These are phyloP conservation scores for Phylloscopus whistleri DNA, from an alignment of 2,113 vertebrate species.

Conservation along the genomic window DNA sequence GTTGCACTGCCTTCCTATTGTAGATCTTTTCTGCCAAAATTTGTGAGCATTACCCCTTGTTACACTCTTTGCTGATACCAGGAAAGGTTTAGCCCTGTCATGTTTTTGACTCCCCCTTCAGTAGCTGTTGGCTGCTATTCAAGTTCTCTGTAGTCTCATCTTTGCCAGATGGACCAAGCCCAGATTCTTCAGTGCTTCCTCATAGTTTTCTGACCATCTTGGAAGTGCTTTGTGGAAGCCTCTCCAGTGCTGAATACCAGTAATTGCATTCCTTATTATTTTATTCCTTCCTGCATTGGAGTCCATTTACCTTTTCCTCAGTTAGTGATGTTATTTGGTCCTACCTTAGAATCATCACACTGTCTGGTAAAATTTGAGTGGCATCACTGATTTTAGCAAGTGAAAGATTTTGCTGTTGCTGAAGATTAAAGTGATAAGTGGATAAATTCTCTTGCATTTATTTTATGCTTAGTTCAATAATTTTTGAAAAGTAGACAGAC, in stretches of 20 bases:
- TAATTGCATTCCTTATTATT: not conserved
- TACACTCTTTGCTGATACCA: not conserved
- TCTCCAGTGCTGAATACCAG: not conserved
- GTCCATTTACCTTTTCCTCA: not conserved
- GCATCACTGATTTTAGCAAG: not conserved
- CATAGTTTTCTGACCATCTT: not conserved
- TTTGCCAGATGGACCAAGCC: not conserved
- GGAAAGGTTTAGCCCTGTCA: not conserved
- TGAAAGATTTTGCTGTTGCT: not conserved
- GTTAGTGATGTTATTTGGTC: not conserved
- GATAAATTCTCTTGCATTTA: not conserved
- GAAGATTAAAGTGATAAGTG: not conserved
- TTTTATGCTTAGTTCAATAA: not conserved
- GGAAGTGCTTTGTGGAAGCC: not conserved
- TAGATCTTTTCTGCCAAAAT: not conserved
- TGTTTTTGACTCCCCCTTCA: not conserved
- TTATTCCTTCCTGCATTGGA: not conserved
- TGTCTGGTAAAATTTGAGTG: not conserved
- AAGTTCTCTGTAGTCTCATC: not conserved
- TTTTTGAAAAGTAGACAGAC: not conserved
- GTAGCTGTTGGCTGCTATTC: not conserved
- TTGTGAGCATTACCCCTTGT: not conserved
- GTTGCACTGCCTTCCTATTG: not conserved
- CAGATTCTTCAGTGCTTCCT: not conserved
- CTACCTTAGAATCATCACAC: not conserved